Evolutionary conservation across 2,888 invertebrate species (phyloP).

Genomic region (Cynaeus angustus): DNA sequence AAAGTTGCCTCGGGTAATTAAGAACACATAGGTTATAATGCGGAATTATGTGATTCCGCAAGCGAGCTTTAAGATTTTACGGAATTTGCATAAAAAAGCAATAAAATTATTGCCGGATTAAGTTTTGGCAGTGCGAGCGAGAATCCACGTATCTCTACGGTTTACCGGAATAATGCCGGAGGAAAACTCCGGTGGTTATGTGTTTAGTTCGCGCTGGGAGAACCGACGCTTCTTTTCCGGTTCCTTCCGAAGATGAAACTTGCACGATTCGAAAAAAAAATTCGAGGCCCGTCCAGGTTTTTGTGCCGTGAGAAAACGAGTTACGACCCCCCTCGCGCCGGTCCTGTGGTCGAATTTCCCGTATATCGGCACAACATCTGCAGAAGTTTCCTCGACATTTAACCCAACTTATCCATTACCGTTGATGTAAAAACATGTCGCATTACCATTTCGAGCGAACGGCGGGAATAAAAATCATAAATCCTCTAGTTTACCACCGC

Average conservation of each 20-base stretch:
- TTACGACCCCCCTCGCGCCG: neutral
- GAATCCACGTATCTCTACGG: conserved; percentile 51
- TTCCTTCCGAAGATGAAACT: too few relatives aligned
- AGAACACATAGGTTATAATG: conserved; percentile 68
- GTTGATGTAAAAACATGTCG: conserved; percentile 62
- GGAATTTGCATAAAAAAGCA: conserved; percentile 51
- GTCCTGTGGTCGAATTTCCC: conserved; percentile 1
- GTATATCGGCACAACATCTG: conserved; percentile 22
- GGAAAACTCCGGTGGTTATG: conserved; percentile 47
- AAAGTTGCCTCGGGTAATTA: conserved; percentile 62
- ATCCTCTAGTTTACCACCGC: conserved; percentile 58
- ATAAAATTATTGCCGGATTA: conserved; percentile 53
- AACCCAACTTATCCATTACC: conserved; percentile 64
- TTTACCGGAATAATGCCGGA: conserved; percentile 50
- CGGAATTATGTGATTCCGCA: conserved; percentile 59
- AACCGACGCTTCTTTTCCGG: too few relatives aligned
- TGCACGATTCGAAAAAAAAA: too few relatives aligned
- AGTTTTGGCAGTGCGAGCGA: conserved; percentile 52
- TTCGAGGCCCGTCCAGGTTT: too few relatives aligned
- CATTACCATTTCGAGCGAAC: conserved; percentile 61
- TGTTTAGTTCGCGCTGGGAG: conserved; percentile 37
- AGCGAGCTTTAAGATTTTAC: conserved; percentile 51
- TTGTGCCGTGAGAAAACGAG: too few relatives aligned
- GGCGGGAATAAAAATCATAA: conserved; percentile 62
- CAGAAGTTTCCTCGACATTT: conserved; percentile 54